Base-by-base conservation (phyloP, 2,113 vertebrate species). In the Rhombomys opimus region DNA sequence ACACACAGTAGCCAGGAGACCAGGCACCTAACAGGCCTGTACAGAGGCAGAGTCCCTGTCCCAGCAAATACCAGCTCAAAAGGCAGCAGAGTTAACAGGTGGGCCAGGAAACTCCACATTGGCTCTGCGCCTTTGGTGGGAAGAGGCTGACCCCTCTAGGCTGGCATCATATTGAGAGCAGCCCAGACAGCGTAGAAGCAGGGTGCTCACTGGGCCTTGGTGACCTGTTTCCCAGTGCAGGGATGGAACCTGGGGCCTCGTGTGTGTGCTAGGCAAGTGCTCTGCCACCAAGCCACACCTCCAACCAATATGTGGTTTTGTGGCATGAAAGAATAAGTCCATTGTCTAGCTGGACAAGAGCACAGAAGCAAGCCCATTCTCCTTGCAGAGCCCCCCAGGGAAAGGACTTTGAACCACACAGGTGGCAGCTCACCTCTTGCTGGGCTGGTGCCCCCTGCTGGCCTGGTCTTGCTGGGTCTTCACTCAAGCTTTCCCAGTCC, bases 111-210 rank as follows among this genome's bases (percentile, higher is more conserved):
- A 12, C 23, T 57, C 80, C 54, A 14, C 23, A 14, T 11, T 18
- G 30, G 35, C 50, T 50, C 38, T 65, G 15, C 0, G 17, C 6
- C 41, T 11, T 15, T 0, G 35, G 0, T 7, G 93, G 61, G 75
- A 27, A 25, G 18, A 2, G 46, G 11, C 30, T 30, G 38, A 35
- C 46, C 13, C 61, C n/a, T 20, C 23, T 86, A 30, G 15, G 23
- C 61, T 14, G 27, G 18, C 23, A 20, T 22, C 13, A 22, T 22
- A n/a, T n/a, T 11, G 14, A 32, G 61, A 20, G 38, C 52, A 57
- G 52, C 50, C 25, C 25, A 30, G 76, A 13, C 54, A 30, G 25
- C 23, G 1, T 2, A 25, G 38, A 35, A 68, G 38, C 32, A 7
- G 57, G 57, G 59, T 1, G 11, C 80, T 38, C 41, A 6, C 0